phyloP scores from a whole-genome alignment of 1,140 invertebrate species.

The Lepidostoma basale region DNA sequence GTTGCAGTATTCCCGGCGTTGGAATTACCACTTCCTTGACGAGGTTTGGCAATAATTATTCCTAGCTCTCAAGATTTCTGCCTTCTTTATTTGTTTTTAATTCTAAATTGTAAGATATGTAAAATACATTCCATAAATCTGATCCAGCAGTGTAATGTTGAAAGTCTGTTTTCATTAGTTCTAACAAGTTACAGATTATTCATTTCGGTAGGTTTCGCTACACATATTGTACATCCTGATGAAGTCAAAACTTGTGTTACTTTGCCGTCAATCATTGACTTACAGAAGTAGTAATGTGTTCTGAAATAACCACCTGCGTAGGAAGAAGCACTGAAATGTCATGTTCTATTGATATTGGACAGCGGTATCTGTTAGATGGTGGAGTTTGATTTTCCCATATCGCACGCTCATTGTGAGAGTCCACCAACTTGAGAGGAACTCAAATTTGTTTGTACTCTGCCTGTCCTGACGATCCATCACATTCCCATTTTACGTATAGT shows the following conservation, averaged over 20 bases:
- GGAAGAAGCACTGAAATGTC: too few species aligned
- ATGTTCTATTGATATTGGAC: too few species aligned
- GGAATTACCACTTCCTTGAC: conserved; percentile 9
- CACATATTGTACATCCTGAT: conserved; percentile 8
- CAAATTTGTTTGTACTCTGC: too few species aligned
- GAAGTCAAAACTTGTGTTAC: conserved; percentile 12
- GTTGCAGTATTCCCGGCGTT: conserved; percentile 20
- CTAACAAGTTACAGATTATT: not conserved
- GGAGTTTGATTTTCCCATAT: too few species aligned
- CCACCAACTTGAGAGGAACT: too few species aligned
- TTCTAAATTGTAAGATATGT: conserved; percentile 12
- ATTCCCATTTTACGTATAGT: too few species aligned
- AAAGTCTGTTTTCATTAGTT: conserved; percentile 2
- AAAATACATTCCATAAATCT: conserved; percentile 24
- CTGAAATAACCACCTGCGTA: not conserved
- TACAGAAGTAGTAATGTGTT: not conserved
- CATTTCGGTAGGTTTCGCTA: not conserved
- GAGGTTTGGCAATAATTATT: conserved; percentile 11
- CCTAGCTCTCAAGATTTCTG: not conserved
- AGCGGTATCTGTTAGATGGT: too few species aligned
- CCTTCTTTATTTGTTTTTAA: conserved; percentile 6
- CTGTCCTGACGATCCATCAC: too few species aligned
- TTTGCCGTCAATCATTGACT: conserved; percentile 4
- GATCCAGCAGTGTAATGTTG: conserved; percentile 13
- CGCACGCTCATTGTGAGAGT: too few species aligned